These are phyloP conservation scores for Cheilosia soror DNA, from an alignment of 2,888 invertebrate genomes.

Conservation along the genomic window DNA sequence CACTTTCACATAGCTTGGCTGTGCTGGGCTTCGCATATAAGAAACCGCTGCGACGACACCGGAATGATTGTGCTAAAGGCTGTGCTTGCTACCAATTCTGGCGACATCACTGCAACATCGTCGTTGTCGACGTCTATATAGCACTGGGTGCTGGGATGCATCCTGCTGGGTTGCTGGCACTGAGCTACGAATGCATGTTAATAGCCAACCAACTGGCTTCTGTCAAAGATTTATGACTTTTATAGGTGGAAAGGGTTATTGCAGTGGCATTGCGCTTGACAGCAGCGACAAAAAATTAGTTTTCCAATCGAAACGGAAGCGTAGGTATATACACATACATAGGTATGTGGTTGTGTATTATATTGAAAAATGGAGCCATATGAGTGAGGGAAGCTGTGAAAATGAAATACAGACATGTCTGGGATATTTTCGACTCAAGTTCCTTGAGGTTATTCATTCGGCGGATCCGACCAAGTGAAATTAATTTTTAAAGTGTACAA, in stretches of 20 bases:
- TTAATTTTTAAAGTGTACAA: slow-evolving; percentile 10
- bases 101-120: slow-evolving; percentile 63
- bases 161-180: slow-evolving; percentile 74
- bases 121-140: slow-evolving; percentile 29
- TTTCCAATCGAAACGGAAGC: slow-evolving; percentile 66
- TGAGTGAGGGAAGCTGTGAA: slow-evolving; percentile 33
- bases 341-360: background rate
- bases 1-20: slow-evolving; percentile 36
- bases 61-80: slow-evolving; percentile 47
- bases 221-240: slow-evolving; percentile 75
- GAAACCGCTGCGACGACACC: slow-evolving; percentile 64
- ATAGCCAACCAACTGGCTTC: slow-evolving; percentile 72
- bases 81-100: slow-evolving; percentile 43
- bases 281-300: slow-evolving; percentile 72
- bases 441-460: slow-evolving; percentile 21
- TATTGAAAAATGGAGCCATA: background rate
- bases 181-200: slow-evolving; percentile 72
- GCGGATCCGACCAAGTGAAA: slow-evolving; percentile 13
- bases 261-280: slow-evolving; percentile 72
- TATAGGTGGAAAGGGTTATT: slow-evolving; percentile 63
- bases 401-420: slow-evolving; percentile 69
- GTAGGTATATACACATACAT: slow-evolving; percentile 10
- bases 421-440: slow-evolving; percentile 24
- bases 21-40: slow-evolving; percentile 46
- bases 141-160: slow-evolving; percentile 40